A percentile compares a stretch with the other conserved stretches of the same genome.
Conservation (phyloP, 2,113 vertebrate species). For the Seriola aureovittata region DNA sequence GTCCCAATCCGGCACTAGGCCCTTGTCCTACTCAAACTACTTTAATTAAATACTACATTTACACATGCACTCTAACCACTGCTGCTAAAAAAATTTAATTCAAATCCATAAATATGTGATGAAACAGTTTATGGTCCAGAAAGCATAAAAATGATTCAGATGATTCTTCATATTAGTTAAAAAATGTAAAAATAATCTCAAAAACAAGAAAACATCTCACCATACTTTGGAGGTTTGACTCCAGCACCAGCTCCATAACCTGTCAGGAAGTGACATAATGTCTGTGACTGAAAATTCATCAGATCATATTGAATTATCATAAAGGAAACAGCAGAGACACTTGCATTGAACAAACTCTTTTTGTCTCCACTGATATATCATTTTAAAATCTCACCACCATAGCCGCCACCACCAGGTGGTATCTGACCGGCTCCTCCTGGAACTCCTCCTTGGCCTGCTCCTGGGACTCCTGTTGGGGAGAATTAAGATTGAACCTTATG, state of each 20-base stretch:
- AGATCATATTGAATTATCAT: neutral
- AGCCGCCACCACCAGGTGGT: constrained; percentile 48
- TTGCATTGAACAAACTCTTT: neutral
- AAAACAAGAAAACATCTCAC: constrained; percentile 25
- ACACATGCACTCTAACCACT: too few species aligned
- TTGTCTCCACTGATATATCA: neutral
- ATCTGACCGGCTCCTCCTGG: constrained; percentile 56
- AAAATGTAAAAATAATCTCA: too few species aligned
- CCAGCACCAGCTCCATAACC: constrained; percentile 65
- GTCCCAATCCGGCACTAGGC: too few species aligned
- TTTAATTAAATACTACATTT: too few species aligned
- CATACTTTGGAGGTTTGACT: constrained; percentile 67
- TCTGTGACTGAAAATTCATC: neutral
- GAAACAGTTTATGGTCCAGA: too few species aligned
- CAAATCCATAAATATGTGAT: too few species aligned
- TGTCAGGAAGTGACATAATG: constrained; percentile 15
- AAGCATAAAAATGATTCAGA: too few species aligned
- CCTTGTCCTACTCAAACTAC: neutral
- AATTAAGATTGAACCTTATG: neutral
- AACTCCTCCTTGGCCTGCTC: constrained; percentile 54
- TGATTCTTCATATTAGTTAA: too few species aligned
- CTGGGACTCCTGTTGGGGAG: constrained; percentile 38
- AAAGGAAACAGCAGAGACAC: neutral
- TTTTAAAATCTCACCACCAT: constrained; percentile 50
- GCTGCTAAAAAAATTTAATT: too few species aligned